Evolutionary conservation across 1,140 invertebrate genomes (phyloP), one percentile per base, ranked within the genome.

Genomic region (Trichomalopsis sarcophagae): DNA sequence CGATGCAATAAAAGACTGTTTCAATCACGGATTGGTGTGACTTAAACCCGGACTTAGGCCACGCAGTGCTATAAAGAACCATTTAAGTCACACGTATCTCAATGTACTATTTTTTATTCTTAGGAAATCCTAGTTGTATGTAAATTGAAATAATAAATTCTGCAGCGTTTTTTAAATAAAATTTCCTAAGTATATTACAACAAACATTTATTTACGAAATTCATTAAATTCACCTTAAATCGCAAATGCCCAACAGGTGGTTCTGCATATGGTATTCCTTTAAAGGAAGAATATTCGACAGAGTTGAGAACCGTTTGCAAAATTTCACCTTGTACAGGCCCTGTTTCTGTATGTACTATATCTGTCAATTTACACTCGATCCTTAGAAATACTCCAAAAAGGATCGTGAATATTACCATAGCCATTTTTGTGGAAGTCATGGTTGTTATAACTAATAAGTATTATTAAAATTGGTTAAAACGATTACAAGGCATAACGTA

Each of bases 221-320:
- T 50, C 21, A 69, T 69, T 69, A 69, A 7, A 69, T 69, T 30
- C 75, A 89, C 89, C 84, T 86, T 87, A 66, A 90, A 90, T 87
- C 89, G 83, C 11, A 87, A 68, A 14, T 84, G 75, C 10, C 88
- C 86, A 17, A 87, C 0, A 5, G 89, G 90, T 50, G 88, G 89
- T 79, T 89, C 82, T 7, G 78, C 90, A 68, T 89, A 91, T 0
- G 89, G 91, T 30, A 91, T 91, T 7, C 90, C 90, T 66, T 87
- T 88, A 23, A 90, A 92, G 2, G 89, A 87, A 10, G 87, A 86
- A 71, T 89, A 92, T 27, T 30, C 5, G 5, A 87, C 50, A 4
- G 81, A 82, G 73, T 87, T 27, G 82, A 81, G 50, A 2, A 88
- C 73, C 0, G 89, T 90, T 0, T 7, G 86, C 17, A 87, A 85